Percentiles rank a stretch among this genome's conserved stretches.
Conservation (phyloP, 30 jellyfish, hydroid and myxozoan species). For the Aurelia aurita complex sp. Pacific region DNA sequence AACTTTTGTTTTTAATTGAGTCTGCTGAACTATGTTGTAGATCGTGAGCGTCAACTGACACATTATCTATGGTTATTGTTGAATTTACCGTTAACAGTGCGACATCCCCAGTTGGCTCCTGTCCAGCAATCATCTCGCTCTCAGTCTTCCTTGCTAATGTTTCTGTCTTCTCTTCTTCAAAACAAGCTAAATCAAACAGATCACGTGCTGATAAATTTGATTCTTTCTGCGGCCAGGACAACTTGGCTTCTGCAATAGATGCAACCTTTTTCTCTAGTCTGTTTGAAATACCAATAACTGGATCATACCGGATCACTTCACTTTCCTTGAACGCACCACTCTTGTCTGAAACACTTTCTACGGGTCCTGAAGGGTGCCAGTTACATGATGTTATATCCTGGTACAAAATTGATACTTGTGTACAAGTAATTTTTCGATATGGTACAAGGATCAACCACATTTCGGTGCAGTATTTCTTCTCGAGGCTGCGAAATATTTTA, state of each 20-base stretch:
- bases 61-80: not conserved
- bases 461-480: constrained; percentile 26
- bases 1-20: not conserved
- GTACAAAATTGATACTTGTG: constrained; percentile 22
- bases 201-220: constrained; percentile 7
- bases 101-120: not conserved
- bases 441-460: constrained; percentile 43
- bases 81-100: not conserved
- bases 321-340: not conserved
- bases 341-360: not conserved
- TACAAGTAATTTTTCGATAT: constrained; percentile 31
- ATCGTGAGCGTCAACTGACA: not conserved
- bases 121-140: not conserved
- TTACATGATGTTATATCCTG: constrained; percentile 3
- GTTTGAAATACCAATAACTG: too few relatives aligned
- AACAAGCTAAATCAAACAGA: not conserved
- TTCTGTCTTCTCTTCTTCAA: not conserved
- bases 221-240: not conserved
- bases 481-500: not conserved
- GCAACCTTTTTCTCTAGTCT: not conserved
- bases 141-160: too few relatives aligned
- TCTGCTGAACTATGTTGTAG: not conserved
- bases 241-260: constrained; percentile 6
- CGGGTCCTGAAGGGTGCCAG: not conserved
- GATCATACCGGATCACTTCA: not conserved